Evolutionary conservation across 2,797 vertebrate genomes (phyloP).

Genomic region (Lindbergichthys nudifrons): DNA sequence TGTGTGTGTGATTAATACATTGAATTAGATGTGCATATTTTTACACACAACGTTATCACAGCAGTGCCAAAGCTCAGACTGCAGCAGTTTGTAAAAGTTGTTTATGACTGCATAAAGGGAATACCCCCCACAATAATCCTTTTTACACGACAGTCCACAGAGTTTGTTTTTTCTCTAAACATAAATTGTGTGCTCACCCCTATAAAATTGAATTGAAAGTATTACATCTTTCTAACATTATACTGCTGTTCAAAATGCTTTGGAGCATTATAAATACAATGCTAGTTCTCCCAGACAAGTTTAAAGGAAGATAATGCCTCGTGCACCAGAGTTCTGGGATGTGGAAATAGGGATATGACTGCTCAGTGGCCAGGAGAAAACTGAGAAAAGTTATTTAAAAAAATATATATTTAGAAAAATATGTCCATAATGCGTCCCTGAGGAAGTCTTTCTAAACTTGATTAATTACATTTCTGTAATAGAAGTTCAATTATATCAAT

Average conservation of each 20-base stretch:
- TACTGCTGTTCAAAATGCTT: constrained; percentile 29
- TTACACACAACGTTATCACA: constrained; percentile 34
- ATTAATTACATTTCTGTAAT: no score
- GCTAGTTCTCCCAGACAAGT: constrained; percentile 24
- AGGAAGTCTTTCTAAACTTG: neutral
- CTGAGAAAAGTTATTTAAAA: constrained; percentile 6
- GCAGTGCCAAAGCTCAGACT: constrained; percentile 52
- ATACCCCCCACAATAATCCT: constrained; percentile 56
- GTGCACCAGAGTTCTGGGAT: constrained; percentile 4
- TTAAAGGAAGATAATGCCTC: constrained; percentile 34
- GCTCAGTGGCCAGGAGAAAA: neutral
- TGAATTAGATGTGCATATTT: constrained; percentile 44
- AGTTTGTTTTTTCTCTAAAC: constrained; percentile 26
- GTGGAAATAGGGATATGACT: neutral
- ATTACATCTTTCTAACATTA: constrained; percentile 34
- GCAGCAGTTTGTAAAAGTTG: constrained; percentile 54
- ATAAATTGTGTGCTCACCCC: constrained; percentile 45
- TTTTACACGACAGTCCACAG: constrained; percentile 45
- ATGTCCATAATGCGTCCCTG: neutral
- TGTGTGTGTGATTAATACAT: constrained; percentile 62
- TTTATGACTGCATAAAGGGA: constrained; percentile 63
- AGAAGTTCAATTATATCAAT: no score
- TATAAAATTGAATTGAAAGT: constrained; percentile 47
- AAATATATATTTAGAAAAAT: neutral
- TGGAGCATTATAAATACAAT: constrained; percentile 14